phyloP scores from a whole-genome alignment of 2,888 invertebrate species.

The Dolomedes plantarius region DNA sequence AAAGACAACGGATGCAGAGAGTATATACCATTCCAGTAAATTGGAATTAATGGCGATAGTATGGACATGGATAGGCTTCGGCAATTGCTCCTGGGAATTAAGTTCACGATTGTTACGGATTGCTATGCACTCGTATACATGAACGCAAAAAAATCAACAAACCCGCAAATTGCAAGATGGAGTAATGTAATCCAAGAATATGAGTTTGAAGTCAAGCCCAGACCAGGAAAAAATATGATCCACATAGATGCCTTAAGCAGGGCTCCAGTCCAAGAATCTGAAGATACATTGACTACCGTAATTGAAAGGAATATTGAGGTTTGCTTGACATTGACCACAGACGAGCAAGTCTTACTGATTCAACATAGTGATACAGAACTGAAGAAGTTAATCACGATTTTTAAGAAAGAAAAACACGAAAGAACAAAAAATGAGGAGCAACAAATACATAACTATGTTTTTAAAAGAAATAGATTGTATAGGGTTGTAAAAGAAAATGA shows the following conservation, averaged over 20 bases:
- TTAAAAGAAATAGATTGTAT: neutral
- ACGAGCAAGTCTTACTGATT: neutral
- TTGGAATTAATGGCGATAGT: conserved; percentile 8
- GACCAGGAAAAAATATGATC: neutral
- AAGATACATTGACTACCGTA: neutral
- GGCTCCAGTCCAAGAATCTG: neutral
- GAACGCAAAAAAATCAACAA: neutral
- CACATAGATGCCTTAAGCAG: conserved; percentile 8
- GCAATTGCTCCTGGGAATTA: neutral
- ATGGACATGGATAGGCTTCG: neutral
- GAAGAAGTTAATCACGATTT: neutral
- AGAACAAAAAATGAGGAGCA: neutral
- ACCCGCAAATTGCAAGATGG: conserved; percentile 18
- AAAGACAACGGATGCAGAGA: neutral
- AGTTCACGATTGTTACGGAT: neutral
- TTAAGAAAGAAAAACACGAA: neutral
- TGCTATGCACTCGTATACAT: conserved; percentile 15
- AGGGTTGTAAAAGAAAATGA: neutral
- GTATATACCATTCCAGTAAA: neutral
- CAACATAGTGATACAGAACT: neutral
- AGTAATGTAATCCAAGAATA: neutral
- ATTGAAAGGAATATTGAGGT: conserved; percentile 24
- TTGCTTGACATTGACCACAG: neutral
- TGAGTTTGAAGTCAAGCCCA: neutral
- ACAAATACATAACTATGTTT: neutral